These are phyloP conservation scores for Eristalis arbustorum DNA, from an alignment of 2,888 invertebrate species.

Conservation along the genomic window DNA sequence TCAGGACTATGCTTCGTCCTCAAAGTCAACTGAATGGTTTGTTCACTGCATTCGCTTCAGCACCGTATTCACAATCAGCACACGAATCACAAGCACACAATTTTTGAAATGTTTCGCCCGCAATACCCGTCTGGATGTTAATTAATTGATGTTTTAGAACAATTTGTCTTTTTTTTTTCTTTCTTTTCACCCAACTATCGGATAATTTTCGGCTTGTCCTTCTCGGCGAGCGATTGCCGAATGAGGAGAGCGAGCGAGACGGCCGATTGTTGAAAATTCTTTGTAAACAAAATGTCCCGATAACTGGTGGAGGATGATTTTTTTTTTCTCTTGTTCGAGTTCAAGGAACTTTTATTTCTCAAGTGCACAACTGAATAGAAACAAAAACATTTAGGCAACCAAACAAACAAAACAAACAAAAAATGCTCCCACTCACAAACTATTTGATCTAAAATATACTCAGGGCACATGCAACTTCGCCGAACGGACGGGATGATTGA, in stretches of 20 bases:
- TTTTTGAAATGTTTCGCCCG: background rate
- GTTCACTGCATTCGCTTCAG: background rate
- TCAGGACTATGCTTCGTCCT: background rate
- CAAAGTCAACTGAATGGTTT: background rate
- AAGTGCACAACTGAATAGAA: too few relatives aligned
- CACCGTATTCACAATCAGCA: background rate
- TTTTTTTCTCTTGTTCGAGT: background rate
- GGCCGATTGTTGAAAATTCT: background rate
- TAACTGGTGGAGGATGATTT: background rate
- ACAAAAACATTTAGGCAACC: too few relatives aligned
- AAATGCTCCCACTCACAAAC: too few relatives aligned
- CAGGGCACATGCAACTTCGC: too few relatives aligned
- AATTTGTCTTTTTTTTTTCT: background rate
- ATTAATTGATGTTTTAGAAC: background rate
- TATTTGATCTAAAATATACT: too few relatives aligned
- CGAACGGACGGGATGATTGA: too few relatives aligned
- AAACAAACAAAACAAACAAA: too few relatives aligned
- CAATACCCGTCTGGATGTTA: constrained; percentile 4
- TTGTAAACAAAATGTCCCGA: constrained; percentile 51
- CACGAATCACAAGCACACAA: background rate
- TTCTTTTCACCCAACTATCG: background rate
- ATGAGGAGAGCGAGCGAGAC: background rate
- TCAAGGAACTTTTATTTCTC: background rate
- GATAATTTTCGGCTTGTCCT: background rate
- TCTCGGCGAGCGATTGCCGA: background rate